phyloP scores from a whole-genome alignment of 2,888 invertebrate species.

The Ferrisia virgata region DNA sequence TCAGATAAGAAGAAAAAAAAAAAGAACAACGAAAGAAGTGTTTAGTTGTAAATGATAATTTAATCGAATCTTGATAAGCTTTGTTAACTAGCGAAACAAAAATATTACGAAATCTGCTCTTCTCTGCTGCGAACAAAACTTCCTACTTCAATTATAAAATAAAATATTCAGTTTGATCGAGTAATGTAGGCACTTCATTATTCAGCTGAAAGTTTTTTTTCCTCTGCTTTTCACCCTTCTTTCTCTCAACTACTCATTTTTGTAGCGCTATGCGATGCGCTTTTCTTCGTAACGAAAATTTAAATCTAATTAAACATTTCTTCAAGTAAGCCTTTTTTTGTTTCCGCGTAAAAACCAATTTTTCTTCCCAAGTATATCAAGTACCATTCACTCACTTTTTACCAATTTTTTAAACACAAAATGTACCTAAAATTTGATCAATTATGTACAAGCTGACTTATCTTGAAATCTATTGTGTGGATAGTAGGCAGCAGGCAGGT shows the following conservation, averaged over 20 bases:
- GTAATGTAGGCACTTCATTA: slow-evolving; percentile 22
- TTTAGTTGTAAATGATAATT: slow-evolving; percentile 23
- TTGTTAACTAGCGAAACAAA: slow-evolving; percentile 28
- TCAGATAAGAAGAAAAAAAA: neutral
- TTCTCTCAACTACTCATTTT: neutral
- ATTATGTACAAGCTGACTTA: neutral
- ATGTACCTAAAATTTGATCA: neutral
- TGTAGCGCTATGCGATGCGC: neutral
- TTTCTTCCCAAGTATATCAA: neutral
- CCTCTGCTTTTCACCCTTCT: neutral
- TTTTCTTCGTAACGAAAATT: neutral
- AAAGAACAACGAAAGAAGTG: neutral
- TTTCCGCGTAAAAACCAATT: neutral
- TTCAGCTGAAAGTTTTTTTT: neutral
- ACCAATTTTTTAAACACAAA: neutral
- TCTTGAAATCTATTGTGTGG: too few species aligned
- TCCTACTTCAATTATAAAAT: slow-evolving; percentile 22
- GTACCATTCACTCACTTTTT: neutral
- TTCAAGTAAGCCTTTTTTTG: neutral
- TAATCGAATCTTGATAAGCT: slow-evolving; percentile 1
- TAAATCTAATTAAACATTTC: slow-evolving; percentile 32
- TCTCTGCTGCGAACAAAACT: neutral
- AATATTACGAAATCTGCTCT: neutral
- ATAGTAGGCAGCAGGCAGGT: too few species aligned
- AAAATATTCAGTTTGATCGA: slow-evolving; percentile 33